phyloP scores from a whole-genome alignment of 2,113 vertebrate genomes.

The Copsychus sechellarum region DNA sequence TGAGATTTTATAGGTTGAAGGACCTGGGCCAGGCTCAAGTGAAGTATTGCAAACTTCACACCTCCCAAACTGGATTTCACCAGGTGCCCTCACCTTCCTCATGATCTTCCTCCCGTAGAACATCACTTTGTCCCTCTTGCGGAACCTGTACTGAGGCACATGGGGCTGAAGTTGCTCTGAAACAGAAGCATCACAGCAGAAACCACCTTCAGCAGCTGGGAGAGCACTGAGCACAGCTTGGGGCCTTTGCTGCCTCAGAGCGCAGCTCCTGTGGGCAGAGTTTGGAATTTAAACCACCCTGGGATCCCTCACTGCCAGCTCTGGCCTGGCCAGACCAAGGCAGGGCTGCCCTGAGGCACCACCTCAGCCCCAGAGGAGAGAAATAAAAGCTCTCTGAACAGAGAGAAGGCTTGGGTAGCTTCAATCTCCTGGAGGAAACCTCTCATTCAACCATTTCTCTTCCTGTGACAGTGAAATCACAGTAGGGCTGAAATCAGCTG shows the following conservation, averaged over 20 bases:
- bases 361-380: background rate
- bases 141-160: slow-evolving; percentile 86
- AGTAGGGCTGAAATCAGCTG: background rate
- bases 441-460: background rate
- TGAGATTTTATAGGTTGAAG: background rate
- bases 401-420: background rate
- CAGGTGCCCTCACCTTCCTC: slow-evolving; percentile 80
- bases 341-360: background rate
- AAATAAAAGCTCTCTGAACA: background rate
- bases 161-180: slow-evolving; percentile 65
- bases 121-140: slow-evolving; percentile 93
- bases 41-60: background rate
- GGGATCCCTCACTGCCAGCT: background rate
- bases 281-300: background rate
- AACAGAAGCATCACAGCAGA: background rate
- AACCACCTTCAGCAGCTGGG: background rate
- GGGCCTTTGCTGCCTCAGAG: background rate
- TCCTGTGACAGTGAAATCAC: background rate
- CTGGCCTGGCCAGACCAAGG: background rate
- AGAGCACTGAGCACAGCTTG: background rate
- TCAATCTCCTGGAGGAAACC: background rate
- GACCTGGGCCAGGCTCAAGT: background rate
- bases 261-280: background rate
- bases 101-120: slow-evolving; percentile 95
- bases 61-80: background rate